Evolutionary conservation across 1,140 invertebrate species (phyloP).

Genomic region (Achatina immaculata): DNA sequence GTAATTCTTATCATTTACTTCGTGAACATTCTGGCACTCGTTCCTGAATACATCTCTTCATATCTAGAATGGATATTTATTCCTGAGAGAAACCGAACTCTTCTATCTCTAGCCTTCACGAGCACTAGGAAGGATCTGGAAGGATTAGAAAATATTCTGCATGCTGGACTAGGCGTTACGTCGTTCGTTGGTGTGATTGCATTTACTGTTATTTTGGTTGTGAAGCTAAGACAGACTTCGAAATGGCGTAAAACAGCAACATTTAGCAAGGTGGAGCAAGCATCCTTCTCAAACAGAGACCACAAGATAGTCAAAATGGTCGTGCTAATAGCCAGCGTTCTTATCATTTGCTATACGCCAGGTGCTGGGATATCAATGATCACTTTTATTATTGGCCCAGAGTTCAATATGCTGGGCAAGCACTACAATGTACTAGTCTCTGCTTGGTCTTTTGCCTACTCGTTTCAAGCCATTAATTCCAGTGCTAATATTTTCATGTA

Average conservation of each 20-base stretch:
- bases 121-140: background rate
- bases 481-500: too few relatives aligned
- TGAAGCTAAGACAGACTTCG: background rate
- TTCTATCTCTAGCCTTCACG: background rate
- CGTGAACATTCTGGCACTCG: background rate
- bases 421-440: too few relatives aligned
- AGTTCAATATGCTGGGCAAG: too few relatives aligned
- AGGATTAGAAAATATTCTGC: background rate
- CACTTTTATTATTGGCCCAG: too few relatives aligned
- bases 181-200: background rate
- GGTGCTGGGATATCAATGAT: background rate
- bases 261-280: background rate
- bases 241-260: background rate
- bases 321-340: background rate
- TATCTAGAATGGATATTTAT: background rate
- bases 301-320: slow-evolving; percentile 7
- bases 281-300: background rate
- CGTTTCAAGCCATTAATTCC: too few relatives aligned
- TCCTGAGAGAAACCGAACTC: background rate
- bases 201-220: background rate
- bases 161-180: background rate
- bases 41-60: background rate
- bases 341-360: background rate
- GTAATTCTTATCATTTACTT: background rate
- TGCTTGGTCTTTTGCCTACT: too few relatives aligned